A percentile compares a stretch with the other conserved stretches of the same genome.
These are phyloP conservation scores for Bombus waltoni DNA, from an alignment of 1,140 invertebrate genomes.

Conservation along the genomic window DNA sequence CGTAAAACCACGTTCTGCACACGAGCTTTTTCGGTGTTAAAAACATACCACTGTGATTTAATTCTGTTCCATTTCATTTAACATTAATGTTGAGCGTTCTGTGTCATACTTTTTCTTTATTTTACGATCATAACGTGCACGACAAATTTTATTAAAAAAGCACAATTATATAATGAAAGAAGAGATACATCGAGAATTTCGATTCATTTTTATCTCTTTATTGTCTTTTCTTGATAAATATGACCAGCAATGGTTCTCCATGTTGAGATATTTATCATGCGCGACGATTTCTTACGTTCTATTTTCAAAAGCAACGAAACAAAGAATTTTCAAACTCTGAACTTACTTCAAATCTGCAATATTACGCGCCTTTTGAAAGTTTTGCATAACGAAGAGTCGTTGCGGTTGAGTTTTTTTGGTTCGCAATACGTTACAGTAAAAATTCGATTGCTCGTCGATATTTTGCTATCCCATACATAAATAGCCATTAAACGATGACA, in stretches of 20 bases:
- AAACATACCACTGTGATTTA: neutral
- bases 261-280: too few species aligned
- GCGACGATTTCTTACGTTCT: neutral
- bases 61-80: neutral
- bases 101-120: neutral
- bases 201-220: neutral
- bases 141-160: neutral
- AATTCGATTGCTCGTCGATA: neutral
- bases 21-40: neutral
- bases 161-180: neutral
- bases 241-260: too few species aligned
- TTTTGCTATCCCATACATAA: neutral
- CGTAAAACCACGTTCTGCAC: neutral
- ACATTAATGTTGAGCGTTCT: neutral
- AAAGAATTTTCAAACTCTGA: too few species aligned
- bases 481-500: neutral
- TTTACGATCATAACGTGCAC: neutral
- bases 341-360: neutral
- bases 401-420: too few species aligned
- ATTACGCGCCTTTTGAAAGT: neutral
- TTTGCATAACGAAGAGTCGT: too few species aligned
- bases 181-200: neutral
- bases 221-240: neutral
- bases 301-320: too few species aligned
- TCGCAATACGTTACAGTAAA: neutral